Evolutionary conservation across 1,140 invertebrate genomes (phyloP).

Genomic region (Semibalanus balanoides): DNA sequence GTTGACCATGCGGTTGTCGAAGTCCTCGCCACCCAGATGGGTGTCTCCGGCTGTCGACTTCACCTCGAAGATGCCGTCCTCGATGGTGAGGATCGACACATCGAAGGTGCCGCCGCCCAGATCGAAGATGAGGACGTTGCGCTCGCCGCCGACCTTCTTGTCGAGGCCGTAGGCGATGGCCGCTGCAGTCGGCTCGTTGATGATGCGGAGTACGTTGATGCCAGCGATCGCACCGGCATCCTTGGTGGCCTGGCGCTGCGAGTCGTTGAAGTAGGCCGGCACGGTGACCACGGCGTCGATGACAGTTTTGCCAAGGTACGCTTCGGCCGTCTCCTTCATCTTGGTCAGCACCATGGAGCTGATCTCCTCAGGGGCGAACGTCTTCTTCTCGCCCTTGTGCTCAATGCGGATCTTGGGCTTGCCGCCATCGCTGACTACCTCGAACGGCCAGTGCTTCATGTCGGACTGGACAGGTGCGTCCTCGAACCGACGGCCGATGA

Average conservation of each 20-base stretch:
- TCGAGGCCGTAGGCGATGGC: slow-evolving; percentile 35
- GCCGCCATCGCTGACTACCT: slow-evolving; percentile 64
- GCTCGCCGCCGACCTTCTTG: slow-evolving; percentile 50
- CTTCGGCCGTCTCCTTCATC: too few relatives aligned
- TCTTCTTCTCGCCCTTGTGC: slow-evolving; percentile 68
- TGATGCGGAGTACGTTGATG: slow-evolving; percentile 47
- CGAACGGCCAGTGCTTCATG: slow-evolving; percentile 96
- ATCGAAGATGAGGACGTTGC: slow-evolving; percentile 83
- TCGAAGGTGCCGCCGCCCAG: too few relatives aligned
- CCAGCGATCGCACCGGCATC: slow-evolving; percentile 39
- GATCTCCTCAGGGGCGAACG: slow-evolving; percentile 68
- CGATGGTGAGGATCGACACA: slow-evolving; percentile 72
- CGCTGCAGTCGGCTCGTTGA: slow-evolving; percentile 43
- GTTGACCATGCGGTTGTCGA: too few relatives aligned
- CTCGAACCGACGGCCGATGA: too few relatives aligned
- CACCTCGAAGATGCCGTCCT: slow-evolving; percentile 59
- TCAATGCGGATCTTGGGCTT: slow-evolving; percentile 66
- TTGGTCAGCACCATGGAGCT: too few relatives aligned
- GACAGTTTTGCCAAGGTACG: slow-evolving; percentile 42
- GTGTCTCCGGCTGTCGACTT: too few relatives aligned
- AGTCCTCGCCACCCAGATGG: too few relatives aligned
- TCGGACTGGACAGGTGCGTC: too few relatives aligned
- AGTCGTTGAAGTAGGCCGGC: too few relatives aligned
- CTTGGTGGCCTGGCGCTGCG: too few relatives aligned
- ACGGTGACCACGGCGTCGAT: slow-evolving; percentile 38